These are phyloP conservation scores for Melipona quadrifasciata DNA, from an alignment of 1,140 invertebrate genomes.

Conservation along the genomic window DNA sequence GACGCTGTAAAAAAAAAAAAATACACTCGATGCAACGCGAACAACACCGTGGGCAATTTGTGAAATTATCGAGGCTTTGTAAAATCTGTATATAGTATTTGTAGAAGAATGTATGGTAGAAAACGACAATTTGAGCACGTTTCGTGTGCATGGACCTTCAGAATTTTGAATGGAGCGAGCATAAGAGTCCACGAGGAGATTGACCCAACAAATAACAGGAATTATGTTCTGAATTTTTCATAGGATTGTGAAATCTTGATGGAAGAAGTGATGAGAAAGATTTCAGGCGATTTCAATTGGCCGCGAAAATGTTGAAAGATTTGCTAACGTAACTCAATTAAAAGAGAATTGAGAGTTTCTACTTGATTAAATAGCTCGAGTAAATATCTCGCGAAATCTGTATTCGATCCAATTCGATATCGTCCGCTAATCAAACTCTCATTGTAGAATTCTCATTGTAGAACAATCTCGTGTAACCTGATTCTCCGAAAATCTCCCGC, in stretches of 20 bases:
- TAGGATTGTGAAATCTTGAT: no score
- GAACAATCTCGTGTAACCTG: neutral
- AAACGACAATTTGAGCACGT: neutral
- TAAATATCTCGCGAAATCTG: neutral
- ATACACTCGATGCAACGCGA: neutral
- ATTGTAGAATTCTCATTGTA: neutral
- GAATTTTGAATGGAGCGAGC: neutral
- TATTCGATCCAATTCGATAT: neutral
- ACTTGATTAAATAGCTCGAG: neutral
- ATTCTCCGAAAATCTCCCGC: neutral
- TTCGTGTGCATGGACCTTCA: neutral
- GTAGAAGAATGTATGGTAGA: neutral
- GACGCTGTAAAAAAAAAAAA: neutral
- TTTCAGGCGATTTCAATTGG: no score
- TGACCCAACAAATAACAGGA: no score
- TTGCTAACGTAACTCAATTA: no score
- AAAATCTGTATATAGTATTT: neutral
- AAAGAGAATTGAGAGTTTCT: no score
- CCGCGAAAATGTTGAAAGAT: no score
- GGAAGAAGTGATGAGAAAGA: no score
- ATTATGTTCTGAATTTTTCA: no score
- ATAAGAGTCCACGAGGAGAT: neutral
- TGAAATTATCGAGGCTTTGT: neutral
- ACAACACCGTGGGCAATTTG: neutral
- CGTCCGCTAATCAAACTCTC: neutral